Conservation (phyloP, 2,888 invertebrate genomes). For the Noctua pronuba region DNA sequence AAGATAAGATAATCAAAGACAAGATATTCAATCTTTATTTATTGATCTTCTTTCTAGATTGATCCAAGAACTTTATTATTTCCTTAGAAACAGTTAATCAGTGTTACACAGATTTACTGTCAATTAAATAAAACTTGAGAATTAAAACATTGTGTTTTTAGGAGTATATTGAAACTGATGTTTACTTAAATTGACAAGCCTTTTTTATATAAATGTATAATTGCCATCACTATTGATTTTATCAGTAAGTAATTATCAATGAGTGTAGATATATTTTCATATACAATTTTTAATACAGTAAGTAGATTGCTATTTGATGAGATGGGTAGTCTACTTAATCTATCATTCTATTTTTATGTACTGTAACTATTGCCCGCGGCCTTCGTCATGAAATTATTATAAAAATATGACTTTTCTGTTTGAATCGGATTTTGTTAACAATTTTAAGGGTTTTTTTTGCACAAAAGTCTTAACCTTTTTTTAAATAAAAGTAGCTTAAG, state of each 20-base stretch:
- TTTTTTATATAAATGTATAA: not conserved
- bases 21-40: not conserved
- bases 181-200: not conserved
- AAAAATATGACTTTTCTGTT: too few relatives aligned
- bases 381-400: too few relatives aligned
- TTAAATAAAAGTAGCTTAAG: too few relatives aligned
- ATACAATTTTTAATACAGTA: not conserved
- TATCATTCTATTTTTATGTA: conserved; percentile 12
- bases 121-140: not conserved
- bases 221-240: not conserved
- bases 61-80: not conserved
- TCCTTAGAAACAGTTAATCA: not conserved
- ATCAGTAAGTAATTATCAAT: conserved; percentile 10
- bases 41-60: not conserved
- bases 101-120: not conserved
- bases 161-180: not conserved
- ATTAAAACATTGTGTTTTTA: not conserved
- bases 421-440: too few relatives aligned
- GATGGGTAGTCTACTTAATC: not conserved
- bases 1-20: conserved; percentile 25
- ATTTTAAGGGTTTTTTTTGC: too few relatives aligned
- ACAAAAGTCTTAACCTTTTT: too few relatives aligned
- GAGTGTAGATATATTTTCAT: not conserved
- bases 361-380: too few relatives aligned
- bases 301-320: conserved; percentile 6